phyloP scores from a whole-genome alignment of 1,140 invertebrate species.

The Procambarus virginalis region DNA sequence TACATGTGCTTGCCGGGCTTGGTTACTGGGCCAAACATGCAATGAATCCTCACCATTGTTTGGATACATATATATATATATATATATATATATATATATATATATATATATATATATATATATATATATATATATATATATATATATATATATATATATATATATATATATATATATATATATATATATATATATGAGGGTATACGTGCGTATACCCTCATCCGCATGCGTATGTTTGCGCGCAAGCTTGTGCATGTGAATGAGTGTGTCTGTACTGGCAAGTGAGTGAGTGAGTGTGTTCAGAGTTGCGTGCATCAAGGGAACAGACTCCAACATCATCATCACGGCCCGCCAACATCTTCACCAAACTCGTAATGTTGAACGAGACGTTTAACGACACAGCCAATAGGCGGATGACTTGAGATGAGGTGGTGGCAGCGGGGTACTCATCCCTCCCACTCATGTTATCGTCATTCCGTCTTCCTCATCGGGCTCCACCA shows the following conservation, averaged over 20 bases:
- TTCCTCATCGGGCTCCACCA: background rate
- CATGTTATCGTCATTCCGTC: background rate
- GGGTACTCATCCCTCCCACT: background rate
- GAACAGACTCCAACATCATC: background rate
- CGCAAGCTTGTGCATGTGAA: background rate
- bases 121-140: too few species aligned
- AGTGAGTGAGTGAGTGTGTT: background rate
- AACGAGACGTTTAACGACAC: slow-evolving; percentile 7
- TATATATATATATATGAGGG: too few species aligned
- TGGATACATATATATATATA: too few species aligned
- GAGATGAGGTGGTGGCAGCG: background rate
- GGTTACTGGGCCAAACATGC: too few species aligned
- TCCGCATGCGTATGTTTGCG: background rate
- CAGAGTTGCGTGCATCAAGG: background rate
- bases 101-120: too few species aligned
- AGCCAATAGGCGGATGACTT: background rate
- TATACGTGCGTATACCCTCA: too few species aligned
- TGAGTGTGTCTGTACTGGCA: background rate
- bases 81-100: too few species aligned
- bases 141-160: too few species aligned
- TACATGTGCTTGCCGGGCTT: too few species aligned
- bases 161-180: too few species aligned
- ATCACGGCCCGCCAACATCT: too few species aligned
- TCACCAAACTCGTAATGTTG: background rate
- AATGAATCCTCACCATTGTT: too few species aligned